Evolutionary conservation across 2,113 vertebrate genomes (phyloP).

Genomic region (Microtus pennsylvanicus): DNA sequence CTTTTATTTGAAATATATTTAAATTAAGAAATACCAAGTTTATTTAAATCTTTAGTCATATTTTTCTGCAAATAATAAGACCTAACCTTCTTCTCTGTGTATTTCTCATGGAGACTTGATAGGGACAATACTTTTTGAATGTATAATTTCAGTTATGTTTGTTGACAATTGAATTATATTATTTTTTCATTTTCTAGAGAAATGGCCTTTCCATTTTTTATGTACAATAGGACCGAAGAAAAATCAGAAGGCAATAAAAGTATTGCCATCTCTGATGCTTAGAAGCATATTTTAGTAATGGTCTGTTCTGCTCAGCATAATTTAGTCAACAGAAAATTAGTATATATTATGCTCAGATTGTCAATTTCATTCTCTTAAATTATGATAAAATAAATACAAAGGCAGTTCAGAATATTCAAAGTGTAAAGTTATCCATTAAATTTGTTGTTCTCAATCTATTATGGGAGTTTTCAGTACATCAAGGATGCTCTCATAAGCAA

Average conservation of each 20-base stretch:
- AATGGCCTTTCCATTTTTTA: background rate
- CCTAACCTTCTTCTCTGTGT: background rate
- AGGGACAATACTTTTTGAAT: conserved; percentile 35
- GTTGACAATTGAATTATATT: conserved; percentile 47
- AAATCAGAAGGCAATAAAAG: conserved; percentile 25
- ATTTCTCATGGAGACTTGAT: background rate
- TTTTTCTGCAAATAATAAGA: conserved; percentile 1
- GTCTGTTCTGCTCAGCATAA: conserved; percentile 31
- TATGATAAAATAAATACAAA: conserved; percentile 45
- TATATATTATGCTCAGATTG: conserved; percentile 22
- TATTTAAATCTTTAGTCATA: background rate
- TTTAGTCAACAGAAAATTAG: conserved; percentile 61
- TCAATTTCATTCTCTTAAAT: conserved; percentile 33
- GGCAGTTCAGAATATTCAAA: conserved; percentile 39
- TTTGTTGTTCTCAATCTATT: conserved; percentile 20
- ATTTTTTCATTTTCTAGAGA: conserved; percentile 42
- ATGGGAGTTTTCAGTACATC: background rate
- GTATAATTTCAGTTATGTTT: conserved; percentile 41
- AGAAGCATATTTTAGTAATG: conserved; percentile 32
- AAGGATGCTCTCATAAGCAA: background rate
- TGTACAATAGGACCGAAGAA: background rate
- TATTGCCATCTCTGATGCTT: background rate
- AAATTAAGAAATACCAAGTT: background rate
- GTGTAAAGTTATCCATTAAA: conserved; percentile 21
- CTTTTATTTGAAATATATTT: conserved; percentile 26